Conservation (phyloP, 2,888 invertebrate species). For the Noctua janthe region DNA sequence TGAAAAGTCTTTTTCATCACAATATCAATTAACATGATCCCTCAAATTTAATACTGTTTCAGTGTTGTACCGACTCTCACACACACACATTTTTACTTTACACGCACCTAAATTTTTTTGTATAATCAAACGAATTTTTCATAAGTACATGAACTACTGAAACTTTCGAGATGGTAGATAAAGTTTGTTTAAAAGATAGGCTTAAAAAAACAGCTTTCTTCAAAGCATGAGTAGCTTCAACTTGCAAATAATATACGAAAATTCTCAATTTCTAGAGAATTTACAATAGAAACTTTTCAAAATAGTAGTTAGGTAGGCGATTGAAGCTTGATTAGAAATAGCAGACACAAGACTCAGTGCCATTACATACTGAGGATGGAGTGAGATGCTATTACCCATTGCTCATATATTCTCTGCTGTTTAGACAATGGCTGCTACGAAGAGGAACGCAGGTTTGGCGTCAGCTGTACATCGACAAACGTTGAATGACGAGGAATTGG, state of each 20-base stretch:
- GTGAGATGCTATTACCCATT: constrained; percentile 10
- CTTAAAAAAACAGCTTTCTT: constrained; percentile 79
- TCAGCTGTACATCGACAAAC: constrained; percentile 99
- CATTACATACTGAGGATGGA: constrained; percentile 66
- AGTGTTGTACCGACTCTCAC: constrained; percentile 68
- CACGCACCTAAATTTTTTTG: constrained; percentile 71
- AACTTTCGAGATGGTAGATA: constrained; percentile 52
- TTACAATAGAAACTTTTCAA: constrained; percentile 53
- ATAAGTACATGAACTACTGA: constrained; percentile 47
- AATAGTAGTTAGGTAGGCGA: constrained; percentile 69
- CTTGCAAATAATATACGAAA: constrained; percentile 53
- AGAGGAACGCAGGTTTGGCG: constrained; percentile 98
- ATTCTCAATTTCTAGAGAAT: constrained; percentile 57
- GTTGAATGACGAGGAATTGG: constrained; percentile 99
- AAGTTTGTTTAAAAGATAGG: constrained; percentile 65
- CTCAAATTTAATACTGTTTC: constrained; percentile 64
- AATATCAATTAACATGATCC: constrained; percentile 66
- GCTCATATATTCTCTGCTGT: constrained; percentile 69
- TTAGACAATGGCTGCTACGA: constrained; percentile 99
- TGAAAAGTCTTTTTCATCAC: constrained; percentile 67
- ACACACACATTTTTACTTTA: constrained; percentile 69
- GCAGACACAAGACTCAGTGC: constrained; percentile 67
- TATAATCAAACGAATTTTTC: constrained; percentile 49
- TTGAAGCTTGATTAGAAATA: constrained; percentile 68
- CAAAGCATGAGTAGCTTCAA: constrained; percentile 79